Percentiles rank a stretch among this genome's conserved stretches.
phyloP scores from a whole-genome alignment of 2,113 vertebrate genomes.

The Trachemys scripta region DNA sequence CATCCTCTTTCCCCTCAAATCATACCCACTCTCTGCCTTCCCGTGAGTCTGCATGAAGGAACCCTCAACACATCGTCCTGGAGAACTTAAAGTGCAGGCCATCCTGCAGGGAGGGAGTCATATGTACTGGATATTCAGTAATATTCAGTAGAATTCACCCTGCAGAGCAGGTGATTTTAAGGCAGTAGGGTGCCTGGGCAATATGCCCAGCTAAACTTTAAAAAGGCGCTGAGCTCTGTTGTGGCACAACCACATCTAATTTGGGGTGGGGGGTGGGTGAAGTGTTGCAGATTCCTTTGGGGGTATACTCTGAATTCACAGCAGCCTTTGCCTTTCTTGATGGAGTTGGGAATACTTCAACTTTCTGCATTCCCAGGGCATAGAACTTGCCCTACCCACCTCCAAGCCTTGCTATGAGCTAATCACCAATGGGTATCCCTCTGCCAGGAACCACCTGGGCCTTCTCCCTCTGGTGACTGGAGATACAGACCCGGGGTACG shows the following conservation, averaged over 20 bases:
- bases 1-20: no score
- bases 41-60: neutral
- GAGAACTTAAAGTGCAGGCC: neutral
- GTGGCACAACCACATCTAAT: neutral
- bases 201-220: neutral
- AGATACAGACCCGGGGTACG: accelerated
- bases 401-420: accelerated
- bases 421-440: neutral
- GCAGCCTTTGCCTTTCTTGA: neutral
- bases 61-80: neutral
- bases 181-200: neutral
- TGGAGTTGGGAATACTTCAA: neutral
- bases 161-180: neutral
- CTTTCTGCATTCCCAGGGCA: accelerated
- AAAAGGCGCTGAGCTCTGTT: neutral
- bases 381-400: neutral
- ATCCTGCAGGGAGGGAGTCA: neutral
- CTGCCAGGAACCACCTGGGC: neutral
- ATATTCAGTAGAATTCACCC: neutral
- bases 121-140: no score
- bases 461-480: accelerated
- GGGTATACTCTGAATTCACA: neutral
- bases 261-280: neutral
- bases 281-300: neutral
- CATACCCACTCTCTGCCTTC: neutral